A percentile compares a stretch with the other conserved stretches of the same genome.
Conservation (phyloP, 2,888 invertebrate species). For the Perizoma flavofasciatum region DNA sequence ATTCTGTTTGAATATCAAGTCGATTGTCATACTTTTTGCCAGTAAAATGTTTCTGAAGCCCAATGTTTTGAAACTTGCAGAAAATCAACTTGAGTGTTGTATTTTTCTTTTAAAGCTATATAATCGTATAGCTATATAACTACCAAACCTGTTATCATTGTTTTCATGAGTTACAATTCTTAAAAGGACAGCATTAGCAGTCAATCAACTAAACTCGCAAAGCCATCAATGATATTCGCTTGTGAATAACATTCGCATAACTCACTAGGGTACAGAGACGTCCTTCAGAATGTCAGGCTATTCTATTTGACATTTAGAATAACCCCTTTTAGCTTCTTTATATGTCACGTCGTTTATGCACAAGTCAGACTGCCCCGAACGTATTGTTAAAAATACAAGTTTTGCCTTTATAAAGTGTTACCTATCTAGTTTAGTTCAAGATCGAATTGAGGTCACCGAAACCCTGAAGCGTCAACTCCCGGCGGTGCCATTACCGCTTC, state of each 20-base stretch:
- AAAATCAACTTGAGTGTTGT: slow-evolving; percentile 30
- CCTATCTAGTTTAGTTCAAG: slow-evolving; percentile 32
- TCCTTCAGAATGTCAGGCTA: slow-evolving; percentile 39
- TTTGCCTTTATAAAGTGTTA: slow-evolving; percentile 27
- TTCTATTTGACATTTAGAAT: slow-evolving; percentile 40
- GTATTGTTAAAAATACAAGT: slow-evolving; percentile 35
- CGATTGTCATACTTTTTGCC: slow-evolving; percentile 39
- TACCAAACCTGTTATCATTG: slow-evolving; percentile 1
- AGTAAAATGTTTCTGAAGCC: slow-evolving; percentile 36
- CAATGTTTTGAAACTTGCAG: slow-evolving; percentile 22
- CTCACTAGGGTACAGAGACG: slow-evolving; percentile 34
- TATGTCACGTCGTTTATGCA: slow-evolving; percentile 39
- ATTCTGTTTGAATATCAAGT: slow-evolving; percentile 62
- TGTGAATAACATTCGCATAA: slow-evolving; percentile 34
- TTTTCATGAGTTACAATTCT: slow-evolving; percentile 12
- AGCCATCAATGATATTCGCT: slow-evolving; percentile 23
- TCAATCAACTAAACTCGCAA: slow-evolving; percentile 23
- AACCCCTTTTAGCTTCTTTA: slow-evolving; percentile 40
- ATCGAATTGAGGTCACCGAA: slow-evolving; percentile 47
- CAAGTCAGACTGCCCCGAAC: slow-evolving; percentile 34
- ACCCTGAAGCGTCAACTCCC: slow-evolving; percentile 47
- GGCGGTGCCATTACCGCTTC: slow-evolving; percentile 47
- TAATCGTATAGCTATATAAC: not conserved
- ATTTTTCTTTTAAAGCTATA: slow-evolving; percentile 9
- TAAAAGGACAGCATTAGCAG: slow-evolving; percentile 16